These are phyloP conservation scores for Aricia agestis DNA, from an alignment of 1,140 invertebrate species.

Conservation along the genomic window DNA sequence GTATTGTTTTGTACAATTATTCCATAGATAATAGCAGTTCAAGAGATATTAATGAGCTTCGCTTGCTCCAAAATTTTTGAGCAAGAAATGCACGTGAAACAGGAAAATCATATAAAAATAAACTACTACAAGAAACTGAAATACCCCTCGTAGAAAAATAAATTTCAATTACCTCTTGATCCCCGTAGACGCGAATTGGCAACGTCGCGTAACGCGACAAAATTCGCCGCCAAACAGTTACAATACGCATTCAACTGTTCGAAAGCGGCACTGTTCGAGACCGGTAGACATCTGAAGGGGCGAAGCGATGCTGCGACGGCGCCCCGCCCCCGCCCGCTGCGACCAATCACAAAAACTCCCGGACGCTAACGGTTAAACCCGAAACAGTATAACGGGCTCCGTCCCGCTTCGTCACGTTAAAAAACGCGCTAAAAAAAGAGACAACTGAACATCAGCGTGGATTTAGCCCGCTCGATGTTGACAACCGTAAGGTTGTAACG, in stretches of 20 bases:
- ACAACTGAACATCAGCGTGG: neutral
- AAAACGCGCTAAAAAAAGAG: constrained; percentile 7
- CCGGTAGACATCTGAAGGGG: constrained; percentile 57
- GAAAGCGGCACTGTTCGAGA: constrained; percentile 53
- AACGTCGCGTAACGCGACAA: constrained; percentile 59
- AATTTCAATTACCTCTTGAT: constrained; percentile 60
- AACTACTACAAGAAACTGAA: constrained; percentile 15
- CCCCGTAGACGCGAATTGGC: constrained; percentile 52
- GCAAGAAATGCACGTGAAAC: too few relatives aligned
- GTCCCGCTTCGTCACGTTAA: constrained; percentile 17
- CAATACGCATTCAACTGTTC: constrained; percentile 71
- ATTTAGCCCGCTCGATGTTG: neutral
- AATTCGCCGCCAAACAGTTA: constrained; percentile 57
- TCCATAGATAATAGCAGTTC: too few relatives aligned
- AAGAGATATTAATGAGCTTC: too few relatives aligned
- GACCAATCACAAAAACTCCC: constrained; percentile 41
- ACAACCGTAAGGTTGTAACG: neutral
- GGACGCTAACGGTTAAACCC: constrained; percentile 34
- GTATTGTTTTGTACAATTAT: too few relatives aligned
- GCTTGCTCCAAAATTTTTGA: too few relatives aligned
- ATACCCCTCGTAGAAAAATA: constrained; percentile 34
- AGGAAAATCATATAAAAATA: neutral
- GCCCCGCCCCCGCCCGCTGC: constrained; percentile 47
- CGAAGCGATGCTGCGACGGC: constrained; percentile 52
- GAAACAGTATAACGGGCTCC: constrained; percentile 15